Conservation (phyloP, 92 coral and sea anemone genomes). For the Bergia puertoricense region DNA sequence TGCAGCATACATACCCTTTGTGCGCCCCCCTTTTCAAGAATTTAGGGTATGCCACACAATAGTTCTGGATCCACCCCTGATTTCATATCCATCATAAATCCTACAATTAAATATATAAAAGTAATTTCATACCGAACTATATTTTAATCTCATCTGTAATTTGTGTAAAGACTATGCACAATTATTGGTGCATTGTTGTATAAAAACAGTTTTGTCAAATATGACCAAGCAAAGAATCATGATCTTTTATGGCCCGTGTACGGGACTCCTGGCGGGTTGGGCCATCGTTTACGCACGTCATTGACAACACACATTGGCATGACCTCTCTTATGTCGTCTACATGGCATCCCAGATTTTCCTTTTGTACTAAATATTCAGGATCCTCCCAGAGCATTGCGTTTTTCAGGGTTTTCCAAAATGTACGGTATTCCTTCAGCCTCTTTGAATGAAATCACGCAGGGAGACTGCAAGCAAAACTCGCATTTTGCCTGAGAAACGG, state of each 20-base stretch:
- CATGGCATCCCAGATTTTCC: constrained; percentile 42
- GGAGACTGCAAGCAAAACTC: constrained; percentile 38
- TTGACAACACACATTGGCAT: constrained; percentile 58
- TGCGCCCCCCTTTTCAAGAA: no score
- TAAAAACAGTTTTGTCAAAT: neutral
- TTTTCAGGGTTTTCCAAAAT: constrained; percentile 27
- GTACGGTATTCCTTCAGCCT: constrained; percentile 47
- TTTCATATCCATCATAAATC: no score
- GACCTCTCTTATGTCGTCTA: constrained; percentile 53
- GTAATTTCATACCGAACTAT: no score
- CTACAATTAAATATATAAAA: no score
- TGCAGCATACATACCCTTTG: no score
- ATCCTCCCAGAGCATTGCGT: constrained; percentile 35
- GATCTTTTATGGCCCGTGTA: constrained; percentile 49
- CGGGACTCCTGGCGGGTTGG: constrained; percentile 56
- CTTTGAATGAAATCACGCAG: constrained; percentile 40
- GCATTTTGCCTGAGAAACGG: neutral
- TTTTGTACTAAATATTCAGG: constrained; percentile 38
- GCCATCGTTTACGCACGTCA: constrained; percentile 54
- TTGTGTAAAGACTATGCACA: neutral
- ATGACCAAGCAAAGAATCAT: neutral
- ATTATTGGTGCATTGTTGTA: constrained; percentile 1
- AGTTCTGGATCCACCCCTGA: no score
- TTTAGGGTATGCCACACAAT: no score
- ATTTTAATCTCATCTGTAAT: no score